Evolutionary conservation across 1,140 invertebrate species (phyloP).

Genomic region (Littorina saxatilis): DNA sequence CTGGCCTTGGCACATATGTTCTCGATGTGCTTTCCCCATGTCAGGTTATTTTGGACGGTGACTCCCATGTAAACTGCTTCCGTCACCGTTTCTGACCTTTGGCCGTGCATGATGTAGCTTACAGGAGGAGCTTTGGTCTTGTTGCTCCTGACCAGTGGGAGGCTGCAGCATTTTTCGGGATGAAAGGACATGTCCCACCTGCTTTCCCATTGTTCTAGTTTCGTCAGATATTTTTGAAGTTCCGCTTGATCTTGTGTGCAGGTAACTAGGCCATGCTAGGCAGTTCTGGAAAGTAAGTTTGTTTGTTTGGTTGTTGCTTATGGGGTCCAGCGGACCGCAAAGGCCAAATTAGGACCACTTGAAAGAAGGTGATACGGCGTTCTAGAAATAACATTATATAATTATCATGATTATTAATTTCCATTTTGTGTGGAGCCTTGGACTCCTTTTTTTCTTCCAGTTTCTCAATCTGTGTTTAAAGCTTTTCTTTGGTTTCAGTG

Average conservation of each 20-base stretch:
- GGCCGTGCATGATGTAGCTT: neutral
- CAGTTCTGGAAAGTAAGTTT: too few species aligned
- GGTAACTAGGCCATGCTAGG: neutral
- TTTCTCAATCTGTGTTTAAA: too few species aligned
- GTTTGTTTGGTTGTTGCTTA: too few species aligned
- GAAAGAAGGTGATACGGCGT: too few species aligned
- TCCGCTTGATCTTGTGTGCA: neutral
- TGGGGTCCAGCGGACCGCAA: too few species aligned
- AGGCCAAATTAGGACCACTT: too few species aligned
- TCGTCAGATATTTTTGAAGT: neutral
- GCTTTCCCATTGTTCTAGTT: neutral
- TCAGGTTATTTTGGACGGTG: neutral
- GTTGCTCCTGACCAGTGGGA: neutral
- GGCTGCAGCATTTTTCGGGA: neutral
- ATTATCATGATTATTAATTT: too few species aligned
- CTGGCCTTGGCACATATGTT: neutral
- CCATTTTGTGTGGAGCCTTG: too few species aligned
- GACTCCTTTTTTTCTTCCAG: too few species aligned
- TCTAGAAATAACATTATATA: too few species aligned
- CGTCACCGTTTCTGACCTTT: neutral
- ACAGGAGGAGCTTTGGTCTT: neutral
- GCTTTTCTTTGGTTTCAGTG: too few species aligned
- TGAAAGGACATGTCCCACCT: constrained; percentile 1
- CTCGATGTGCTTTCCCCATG: neutral
- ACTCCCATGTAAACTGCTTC: neutral